Evolutionary conservation across 2,113 vertebrate genomes (phyloP).

Genomic region (Taurulus bubalis): DNA sequence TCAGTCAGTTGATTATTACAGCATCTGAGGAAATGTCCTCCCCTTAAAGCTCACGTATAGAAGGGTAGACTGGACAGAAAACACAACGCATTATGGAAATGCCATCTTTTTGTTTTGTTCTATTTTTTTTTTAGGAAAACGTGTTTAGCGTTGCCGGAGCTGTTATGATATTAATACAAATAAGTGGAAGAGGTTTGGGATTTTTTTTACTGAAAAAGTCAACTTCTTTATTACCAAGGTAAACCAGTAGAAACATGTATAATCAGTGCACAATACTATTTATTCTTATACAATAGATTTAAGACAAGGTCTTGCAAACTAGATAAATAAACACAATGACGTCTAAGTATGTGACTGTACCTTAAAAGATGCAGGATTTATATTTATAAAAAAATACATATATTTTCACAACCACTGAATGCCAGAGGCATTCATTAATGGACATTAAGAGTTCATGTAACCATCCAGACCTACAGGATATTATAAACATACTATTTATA

Average conservation of each 20-base stretch:
- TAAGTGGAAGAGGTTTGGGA: neutral
- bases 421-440: neutral
- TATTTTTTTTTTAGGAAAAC: slow-evolving; percentile 8
- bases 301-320: neutral
- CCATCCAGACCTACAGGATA: neutral
- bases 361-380: neutral
- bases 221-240: neutral
- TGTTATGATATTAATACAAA: neutral
- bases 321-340: neutral
- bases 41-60: slow-evolving; percentile 18
- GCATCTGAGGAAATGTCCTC: slow-evolving; percentile 41
- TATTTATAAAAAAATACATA: neutral
- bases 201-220: neutral
- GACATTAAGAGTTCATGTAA: neutral
- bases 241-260: neutral
- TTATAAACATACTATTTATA: neutral
- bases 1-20: slow-evolving; percentile 42
- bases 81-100: slow-evolving; percentile 20
- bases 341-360: neutral
- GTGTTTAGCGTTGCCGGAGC: neutral
- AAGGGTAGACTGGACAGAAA: slow-evolving; percentile 19
- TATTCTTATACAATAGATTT: neutral
- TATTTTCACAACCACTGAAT: neutral
- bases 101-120: slow-evolving; percentile 18
- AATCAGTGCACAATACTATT: neutral